Evolutionary conservation across 2,113 vertebrate genomes (phyloP).

Genomic region (Chionodraco myersi): DNA sequence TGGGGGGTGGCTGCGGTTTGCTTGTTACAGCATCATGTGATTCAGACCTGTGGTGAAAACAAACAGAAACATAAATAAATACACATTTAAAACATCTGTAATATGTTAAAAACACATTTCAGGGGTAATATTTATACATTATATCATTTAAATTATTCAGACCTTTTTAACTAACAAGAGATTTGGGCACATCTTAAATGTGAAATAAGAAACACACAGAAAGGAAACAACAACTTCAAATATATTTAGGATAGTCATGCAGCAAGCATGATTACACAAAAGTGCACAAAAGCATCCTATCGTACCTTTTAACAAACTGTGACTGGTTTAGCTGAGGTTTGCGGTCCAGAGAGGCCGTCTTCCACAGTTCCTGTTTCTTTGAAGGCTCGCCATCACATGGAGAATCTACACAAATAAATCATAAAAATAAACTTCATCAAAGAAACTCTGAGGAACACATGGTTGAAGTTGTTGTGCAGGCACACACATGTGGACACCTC

Average conservation of each 20-base stretch:
- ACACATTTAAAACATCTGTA: neutral
- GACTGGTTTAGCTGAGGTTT: constrained; percentile 71
- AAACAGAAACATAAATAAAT: neutral
- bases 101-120: neutral
- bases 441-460: constrained; percentile 2
- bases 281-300: neutral
- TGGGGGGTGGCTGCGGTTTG: constrained; percentile 76
- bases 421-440: neutral
- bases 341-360: constrained; percentile 84
- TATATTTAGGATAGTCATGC: neutral
- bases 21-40: constrained; percentile 85
- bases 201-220: neutral
- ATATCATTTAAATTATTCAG: too few relatives aligned
- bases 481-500: neutral
- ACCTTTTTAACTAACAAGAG: too few relatives aligned
- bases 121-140: neutral
- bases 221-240: neutral
- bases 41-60: constrained; percentile 81
- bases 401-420: constrained; percentile 74
- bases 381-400: constrained; percentile 79
- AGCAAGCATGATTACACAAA: neutral
- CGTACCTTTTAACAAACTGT: constrained; percentile 83
- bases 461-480: neutral
- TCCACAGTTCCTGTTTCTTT: constrained; percentile 80
- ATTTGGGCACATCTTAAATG: neutral